Conservation (phyloP, 1,140 invertebrate species). For the Eueides isabella region DNA sequence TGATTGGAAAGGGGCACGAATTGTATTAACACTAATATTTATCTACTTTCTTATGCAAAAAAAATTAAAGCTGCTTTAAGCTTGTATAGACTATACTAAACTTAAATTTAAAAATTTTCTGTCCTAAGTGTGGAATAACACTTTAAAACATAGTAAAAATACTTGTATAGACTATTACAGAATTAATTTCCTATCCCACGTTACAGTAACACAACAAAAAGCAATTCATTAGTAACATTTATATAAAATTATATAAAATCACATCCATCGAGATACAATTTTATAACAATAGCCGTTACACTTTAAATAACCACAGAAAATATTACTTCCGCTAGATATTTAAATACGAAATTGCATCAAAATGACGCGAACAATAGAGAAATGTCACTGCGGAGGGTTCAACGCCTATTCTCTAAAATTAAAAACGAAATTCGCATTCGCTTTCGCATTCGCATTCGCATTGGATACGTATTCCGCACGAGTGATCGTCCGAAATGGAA, state of each 20-base stretch:
- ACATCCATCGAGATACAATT: neutral
- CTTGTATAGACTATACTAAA: no score
- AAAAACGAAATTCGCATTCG: conserved; percentile 58
- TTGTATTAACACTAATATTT: no score
- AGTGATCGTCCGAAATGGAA: conserved; percentile 67
- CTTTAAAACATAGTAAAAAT: no score
- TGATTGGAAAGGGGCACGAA: no score
- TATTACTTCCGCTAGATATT: conserved; percentile 45
- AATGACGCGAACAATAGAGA: conserved; percentile 43
- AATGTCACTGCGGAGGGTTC: conserved; percentile 40
- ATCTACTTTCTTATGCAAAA: no score
- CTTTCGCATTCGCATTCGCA: conserved; percentile 53
- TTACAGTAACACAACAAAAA: no score
- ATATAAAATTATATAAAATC: neutral
- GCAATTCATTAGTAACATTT: neutral
- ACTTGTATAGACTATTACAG: no score
- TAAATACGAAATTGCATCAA: conserved; percentile 42
- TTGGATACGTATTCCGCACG: conserved; percentile 71
- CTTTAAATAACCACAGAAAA: conserved; percentile 8
- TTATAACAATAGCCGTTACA: neutral
- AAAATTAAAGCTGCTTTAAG: no score
- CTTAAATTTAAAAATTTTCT: no score
- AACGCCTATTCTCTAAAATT: conserved; percentile 69
- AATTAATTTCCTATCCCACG: no score
- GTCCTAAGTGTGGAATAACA: no score